Conservation (phyloP, 2,888 invertebrate species). For the Diplolepis rosae region DNA sequence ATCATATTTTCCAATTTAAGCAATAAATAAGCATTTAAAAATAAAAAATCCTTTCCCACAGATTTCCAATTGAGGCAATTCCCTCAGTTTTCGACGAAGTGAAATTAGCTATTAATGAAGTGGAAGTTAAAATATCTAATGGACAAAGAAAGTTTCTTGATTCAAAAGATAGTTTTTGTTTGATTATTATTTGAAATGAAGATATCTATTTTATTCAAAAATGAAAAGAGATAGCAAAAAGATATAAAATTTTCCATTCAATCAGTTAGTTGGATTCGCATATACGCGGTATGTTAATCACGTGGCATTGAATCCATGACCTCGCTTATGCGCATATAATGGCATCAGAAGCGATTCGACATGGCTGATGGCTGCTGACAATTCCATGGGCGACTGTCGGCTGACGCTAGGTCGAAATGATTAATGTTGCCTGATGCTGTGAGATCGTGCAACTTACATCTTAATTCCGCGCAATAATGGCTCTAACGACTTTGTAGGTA, state of each 20-base stretch:
- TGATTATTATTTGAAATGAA: too few relatives aligned
- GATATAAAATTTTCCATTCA: not conserved
- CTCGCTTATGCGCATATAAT: slow-evolving; percentile 17
- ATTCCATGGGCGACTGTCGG: slow-evolving; percentile 38
- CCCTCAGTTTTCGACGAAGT: too few relatives aligned
- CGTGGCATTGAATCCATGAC: slow-evolving; percentile 28
- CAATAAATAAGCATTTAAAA: too few relatives aligned
- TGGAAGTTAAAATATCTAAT: too few relatives aligned
- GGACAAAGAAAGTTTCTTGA: too few relatives aligned
- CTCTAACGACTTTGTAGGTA: slow-evolving; percentile 35
- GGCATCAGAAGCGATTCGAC: slow-evolving; percentile 21
- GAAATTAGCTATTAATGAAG: too few relatives aligned
- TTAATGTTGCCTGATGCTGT: slow-evolving; percentile 44
- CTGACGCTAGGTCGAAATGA: slow-evolving; percentile 42
- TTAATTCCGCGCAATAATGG: slow-evolving; percentile 37
- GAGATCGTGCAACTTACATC: slow-evolving; percentile 44
- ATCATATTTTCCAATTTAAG: too few relatives aligned
- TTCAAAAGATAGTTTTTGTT: too few relatives aligned
- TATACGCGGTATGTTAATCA: slow-evolving; percentile 8
- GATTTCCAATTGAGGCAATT: too few relatives aligned
- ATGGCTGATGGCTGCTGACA: slow-evolving; percentile 25
- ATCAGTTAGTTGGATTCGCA: not conserved
- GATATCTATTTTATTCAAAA: too few relatives aligned
- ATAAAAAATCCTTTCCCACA: too few relatives aligned
- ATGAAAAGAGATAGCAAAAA: too few relatives aligned